These are phyloP conservation scores for Cricetomys ansorgei DNA, from an alignment of 2,113 vertebrate species.

Conservation along the genomic window DNA sequence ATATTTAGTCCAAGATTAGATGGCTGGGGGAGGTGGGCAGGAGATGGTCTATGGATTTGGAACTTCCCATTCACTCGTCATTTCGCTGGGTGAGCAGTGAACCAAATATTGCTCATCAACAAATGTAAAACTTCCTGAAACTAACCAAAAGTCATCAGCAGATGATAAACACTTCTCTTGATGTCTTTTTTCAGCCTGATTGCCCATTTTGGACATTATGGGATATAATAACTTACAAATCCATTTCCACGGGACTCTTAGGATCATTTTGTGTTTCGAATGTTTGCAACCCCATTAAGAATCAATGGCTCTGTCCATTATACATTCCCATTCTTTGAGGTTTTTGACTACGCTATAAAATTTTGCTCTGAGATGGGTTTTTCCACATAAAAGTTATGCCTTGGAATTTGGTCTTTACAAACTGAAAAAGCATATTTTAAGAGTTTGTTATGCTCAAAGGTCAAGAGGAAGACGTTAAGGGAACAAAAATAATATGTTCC, in stretches of 20 bases:
- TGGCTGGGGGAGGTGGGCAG: background rate
- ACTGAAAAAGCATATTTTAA: constrained; percentile 59
- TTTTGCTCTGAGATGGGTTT: constrained; percentile 62
- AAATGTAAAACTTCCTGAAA: background rate
- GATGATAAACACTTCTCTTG: background rate
- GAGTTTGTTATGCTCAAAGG: constrained; percentile 40
- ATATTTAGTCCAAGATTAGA: background rate
- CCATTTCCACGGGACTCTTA: background rate
- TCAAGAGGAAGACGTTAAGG: constrained; percentile 38
- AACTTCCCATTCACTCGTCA: background rate
- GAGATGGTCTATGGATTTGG: background rate
- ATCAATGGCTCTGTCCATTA: background rate
- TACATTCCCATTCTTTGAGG: background rate
- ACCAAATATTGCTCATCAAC: background rate
- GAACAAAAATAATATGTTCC: constrained; percentile 11
- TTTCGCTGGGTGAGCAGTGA: background rate
- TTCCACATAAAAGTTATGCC: constrained; percentile 62
- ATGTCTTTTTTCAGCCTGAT: background rate
- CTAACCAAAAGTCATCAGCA: background rate
- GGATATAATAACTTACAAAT: background rate
- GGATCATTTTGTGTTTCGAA: background rate
- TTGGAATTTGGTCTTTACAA: constrained; percentile 67
- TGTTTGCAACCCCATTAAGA: background rate
- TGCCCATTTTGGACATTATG: background rate
- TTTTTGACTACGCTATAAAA: constrained; percentile 53